A percentile compares a stretch with the other conserved stretches of the same genome.
Evolutionary conservation across 37 sponge, comb jelly and placozoan genomes (phyloP).

Genomic region (Ianthella basta): DNA sequence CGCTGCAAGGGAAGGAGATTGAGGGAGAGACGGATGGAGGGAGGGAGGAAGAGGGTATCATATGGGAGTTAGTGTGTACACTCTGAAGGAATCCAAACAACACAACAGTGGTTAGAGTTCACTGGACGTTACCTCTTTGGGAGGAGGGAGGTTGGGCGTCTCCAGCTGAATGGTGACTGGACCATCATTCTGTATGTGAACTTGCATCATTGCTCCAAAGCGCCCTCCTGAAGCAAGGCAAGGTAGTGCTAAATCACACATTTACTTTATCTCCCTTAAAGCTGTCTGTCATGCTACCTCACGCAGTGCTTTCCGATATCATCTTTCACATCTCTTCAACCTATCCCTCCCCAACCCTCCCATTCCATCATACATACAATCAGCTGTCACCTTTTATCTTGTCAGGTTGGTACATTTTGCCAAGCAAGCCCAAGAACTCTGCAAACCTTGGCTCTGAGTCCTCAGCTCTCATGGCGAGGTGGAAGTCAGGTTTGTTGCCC

Average conservation of each 20-base stretch:
- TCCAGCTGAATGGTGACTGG: slow-evolving; percentile 94
- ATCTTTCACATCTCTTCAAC: too few relatives aligned
- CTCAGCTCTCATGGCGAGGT: slow-evolving; percentile 84
- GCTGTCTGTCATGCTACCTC: too few relatives aligned
- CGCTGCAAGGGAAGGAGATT: background rate
- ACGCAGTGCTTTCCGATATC: too few relatives aligned
- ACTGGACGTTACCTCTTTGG: slow-evolving; percentile 66
- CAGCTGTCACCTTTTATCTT: slow-evolving; percentile 70
- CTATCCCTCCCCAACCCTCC: too few relatives aligned
- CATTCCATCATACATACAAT: too few relatives aligned
- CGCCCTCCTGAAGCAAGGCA: slow-evolving; percentile 75
- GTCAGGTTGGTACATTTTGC: slow-evolving; percentile 75
- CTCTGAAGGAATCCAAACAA: too few relatives aligned
- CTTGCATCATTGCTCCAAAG: slow-evolving; percentile 97
- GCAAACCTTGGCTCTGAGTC: slow-evolving; percentile 76
- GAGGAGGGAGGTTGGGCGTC: slow-evolving; percentile 70
- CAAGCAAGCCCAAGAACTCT: slow-evolving; percentile 70
- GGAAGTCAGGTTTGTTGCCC: slow-evolving; percentile 99
- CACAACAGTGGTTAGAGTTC: too few relatives aligned
- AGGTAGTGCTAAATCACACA: too few relatives aligned
- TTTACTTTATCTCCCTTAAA: too few relatives aligned
- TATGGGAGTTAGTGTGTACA: too few relatives aligned
- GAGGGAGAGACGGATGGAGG: background rate
- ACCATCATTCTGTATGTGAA: slow-evolving; percentile 97
- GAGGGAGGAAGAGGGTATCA: too few relatives aligned